phyloP scores from a whole-genome alignment of 2,113 vertebrate genomes.

The Passer montanus region DNA sequence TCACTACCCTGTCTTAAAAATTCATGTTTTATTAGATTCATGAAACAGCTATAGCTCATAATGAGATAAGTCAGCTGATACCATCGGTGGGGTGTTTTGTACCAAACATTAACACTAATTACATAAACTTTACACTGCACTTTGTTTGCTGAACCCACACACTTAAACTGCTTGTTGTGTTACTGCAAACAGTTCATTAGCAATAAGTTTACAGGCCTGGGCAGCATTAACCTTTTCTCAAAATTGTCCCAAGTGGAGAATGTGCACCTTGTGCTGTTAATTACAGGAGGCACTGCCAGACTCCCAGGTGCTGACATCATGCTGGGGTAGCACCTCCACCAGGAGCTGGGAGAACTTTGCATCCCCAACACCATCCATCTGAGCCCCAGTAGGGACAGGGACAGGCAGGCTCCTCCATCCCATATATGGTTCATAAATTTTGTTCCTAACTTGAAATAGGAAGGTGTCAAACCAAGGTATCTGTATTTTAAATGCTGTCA shows the following conservation, averaged over 20 bases:
- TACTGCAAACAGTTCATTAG: conserved; percentile 19
- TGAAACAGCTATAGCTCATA: not conserved
- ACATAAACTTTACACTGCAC: not conserved
- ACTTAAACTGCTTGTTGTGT: not conserved
- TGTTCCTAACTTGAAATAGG: conserved; percentile 19
- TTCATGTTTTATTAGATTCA: conserved; percentile 23
- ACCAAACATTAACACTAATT: conserved; percentile 24
- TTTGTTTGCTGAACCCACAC: conserved; percentile 7
- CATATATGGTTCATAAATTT: conserved; percentile 12
- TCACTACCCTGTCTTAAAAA: conserved; percentile 31
- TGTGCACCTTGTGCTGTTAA: conserved; percentile 18
- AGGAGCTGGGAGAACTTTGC: not conserved
- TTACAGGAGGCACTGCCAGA: conserved; percentile 4
- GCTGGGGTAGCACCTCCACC: not conserved
- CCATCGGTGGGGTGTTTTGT: not conserved
- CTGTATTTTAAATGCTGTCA: conserved; percentile 32
- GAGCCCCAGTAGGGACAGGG: not conserved
- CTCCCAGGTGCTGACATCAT: not conserved
- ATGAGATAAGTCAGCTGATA: conserved; percentile 11
- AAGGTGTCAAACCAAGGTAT: conserved; percentile 22
- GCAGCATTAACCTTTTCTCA: conserved; percentile 33
- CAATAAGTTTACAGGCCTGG: not conserved
- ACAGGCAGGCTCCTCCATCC: not conserved
- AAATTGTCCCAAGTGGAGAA: conserved; percentile 21
- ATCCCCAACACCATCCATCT: not conserved